Evolutionary conservation across 2,797 vertebrate genomes (phyloP).

Genomic region (Rachycentron canadum): DNA sequence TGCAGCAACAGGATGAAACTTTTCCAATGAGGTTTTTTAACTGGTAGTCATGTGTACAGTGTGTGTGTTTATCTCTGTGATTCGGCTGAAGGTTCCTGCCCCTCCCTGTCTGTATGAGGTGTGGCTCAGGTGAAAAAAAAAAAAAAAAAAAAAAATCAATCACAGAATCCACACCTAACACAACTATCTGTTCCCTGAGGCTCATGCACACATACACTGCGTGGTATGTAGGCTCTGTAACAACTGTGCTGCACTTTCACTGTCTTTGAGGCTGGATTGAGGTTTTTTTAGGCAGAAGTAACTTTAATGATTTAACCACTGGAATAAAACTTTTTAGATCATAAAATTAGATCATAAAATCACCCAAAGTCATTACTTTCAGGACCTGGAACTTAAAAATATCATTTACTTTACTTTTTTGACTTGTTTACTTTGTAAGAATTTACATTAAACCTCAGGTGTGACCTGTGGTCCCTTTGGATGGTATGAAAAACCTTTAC

Average conservation of each 20-base stretch:
- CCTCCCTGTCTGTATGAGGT: constrained; percentile 43
- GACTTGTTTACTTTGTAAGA: neutral
- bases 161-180: constrained; percentile 9
- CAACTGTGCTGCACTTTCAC: neutral
- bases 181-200: constrained; percentile 37
- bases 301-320: neutral
- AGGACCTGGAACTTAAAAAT: neutral
- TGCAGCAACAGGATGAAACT: neutral
- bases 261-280: neutral
- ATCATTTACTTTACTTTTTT: neutral
- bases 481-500: neutral
- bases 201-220: neutral
- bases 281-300: neutral
- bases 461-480: neutral
- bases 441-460: too few relatives aligned
- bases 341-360: neutral
- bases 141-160: neutral
- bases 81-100: constrained; percentile 35
- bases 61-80: constrained; percentile 18
- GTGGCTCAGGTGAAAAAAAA: constrained; percentile 17
- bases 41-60: constrained; percentile 14
- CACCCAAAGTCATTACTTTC: neutral
- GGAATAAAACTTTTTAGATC: neutral
- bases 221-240: neutral
- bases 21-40: constrained; percentile 11